Conservation (phyloP, 2,797 vertebrate genomes). For the Oryzias dopingdopingensis region DNA sequence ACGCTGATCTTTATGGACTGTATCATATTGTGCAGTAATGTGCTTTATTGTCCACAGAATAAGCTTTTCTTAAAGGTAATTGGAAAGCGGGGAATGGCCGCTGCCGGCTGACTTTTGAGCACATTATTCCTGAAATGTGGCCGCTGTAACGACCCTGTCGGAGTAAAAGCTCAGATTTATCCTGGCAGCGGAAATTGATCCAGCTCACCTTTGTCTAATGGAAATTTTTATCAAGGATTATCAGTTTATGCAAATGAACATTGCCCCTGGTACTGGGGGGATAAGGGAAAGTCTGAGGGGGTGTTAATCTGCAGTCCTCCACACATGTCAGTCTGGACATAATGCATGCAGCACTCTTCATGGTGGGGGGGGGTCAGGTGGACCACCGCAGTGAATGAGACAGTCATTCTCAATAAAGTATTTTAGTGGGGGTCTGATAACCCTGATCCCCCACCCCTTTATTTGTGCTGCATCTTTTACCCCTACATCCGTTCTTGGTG, state of each 20-base stretch:
- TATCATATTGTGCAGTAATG: constrained; percentile 99
- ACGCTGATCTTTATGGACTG: constrained; percentile 99
- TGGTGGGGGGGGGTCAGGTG: constrained; percentile 39
- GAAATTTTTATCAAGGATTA: constrained; percentile 99
- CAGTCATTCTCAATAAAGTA: no score
- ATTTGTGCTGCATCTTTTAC: no score
- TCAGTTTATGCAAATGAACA: constrained; percentile 99
- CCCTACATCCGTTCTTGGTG: no score
- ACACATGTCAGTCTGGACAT: constrained; percentile 82
- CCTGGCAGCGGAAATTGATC: constrained; percentile 99
- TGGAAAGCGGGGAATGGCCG: constrained; percentile 98
- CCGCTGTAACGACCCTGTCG: constrained; percentile 98
- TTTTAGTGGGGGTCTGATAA: no score
- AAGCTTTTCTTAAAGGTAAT: constrained; percentile 99
- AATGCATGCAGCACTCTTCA: constrained; percentile 67
- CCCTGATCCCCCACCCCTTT: no score
- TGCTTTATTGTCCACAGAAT: constrained; percentile 99
- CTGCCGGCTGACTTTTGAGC: constrained; percentile 94
- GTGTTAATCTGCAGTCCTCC: constrained; percentile 88
- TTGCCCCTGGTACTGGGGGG: constrained; percentile 83
- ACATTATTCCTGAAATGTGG: constrained; percentile 99
- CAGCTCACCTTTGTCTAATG: constrained; percentile 99
- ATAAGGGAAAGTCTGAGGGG: constrained; percentile 78
- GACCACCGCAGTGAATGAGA: not conserved
- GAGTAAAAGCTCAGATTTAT: constrained; percentile 99